Evolutionary conservation across 1,140 invertebrate species (phyloP), one percentile per base, ranked within the genome.

Genomic region (Pogonomyrmex californicus): DNA sequence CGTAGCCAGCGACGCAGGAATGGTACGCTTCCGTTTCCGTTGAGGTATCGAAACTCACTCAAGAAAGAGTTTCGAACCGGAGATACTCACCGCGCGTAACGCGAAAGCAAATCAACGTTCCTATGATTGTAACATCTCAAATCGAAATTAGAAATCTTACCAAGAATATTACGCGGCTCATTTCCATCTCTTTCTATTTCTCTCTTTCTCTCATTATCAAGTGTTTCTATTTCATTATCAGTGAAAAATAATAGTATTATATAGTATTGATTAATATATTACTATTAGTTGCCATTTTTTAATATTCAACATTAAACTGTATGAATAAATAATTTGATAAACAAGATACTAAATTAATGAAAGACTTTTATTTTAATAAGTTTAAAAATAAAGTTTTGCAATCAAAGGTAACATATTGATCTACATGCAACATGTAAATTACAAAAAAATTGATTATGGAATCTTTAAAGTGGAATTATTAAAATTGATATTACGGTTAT

Each of bases 1-100:
- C 90, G 70, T 60, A 88, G 71, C 12, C 73, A 70, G 77, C 58
- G 87, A 88, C 71, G 78, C 87, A 87, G 70, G 87, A 91, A 90
- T 78, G 73, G 63, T 75, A 58, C 33, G 71, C 78, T 91, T 91
- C 90, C 89, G 90, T 36, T 90, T 91, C 89, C 89, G 89, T n/a
- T n/a, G 38, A n/a, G 38, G 65, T 90, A 90, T 90, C 88, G 66
- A 73, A 86, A 85, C 86, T 85, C 62, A 70, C 86, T 66, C 49
- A 81, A 90, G 76, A 90, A 90, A 86, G 86, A 90, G 62, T 85
- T 90, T 87, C 36, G 12, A 85, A 90, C 73, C 58, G 79, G 51
- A 71, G 86, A 77, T 56, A 77, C 41, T 56, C 44, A 33, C 30
- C 65, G 73, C 33, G 47, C 36, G 65, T 49, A 82, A 82, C 79